These are phyloP conservation scores for Hybos culiciformis DNA, from an alignment of 2,888 invertebrate species.

Conservation along the genomic window DNA sequence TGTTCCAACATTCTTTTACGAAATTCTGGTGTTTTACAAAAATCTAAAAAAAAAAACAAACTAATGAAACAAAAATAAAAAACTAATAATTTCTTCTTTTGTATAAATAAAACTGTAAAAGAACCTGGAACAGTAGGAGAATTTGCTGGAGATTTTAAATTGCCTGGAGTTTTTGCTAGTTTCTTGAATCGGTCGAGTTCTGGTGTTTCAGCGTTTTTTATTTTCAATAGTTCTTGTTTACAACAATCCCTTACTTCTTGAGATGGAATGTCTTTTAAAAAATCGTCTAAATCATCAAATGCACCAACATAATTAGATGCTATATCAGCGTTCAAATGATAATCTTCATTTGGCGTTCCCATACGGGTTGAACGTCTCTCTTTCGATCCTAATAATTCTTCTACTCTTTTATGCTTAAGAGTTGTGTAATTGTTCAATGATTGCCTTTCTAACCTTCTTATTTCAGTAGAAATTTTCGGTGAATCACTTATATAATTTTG, in stretches of 20 bases:
- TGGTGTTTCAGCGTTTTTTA: constrained; percentile 30
- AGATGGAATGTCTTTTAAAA: constrained; percentile 25
- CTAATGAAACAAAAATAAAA: constrained; percentile 16
- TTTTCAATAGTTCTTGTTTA: constrained; percentile 27
- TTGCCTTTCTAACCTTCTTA: neutral
- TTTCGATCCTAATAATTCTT: constrained; percentile 24
- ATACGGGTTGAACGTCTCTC: constrained; percentile 9
- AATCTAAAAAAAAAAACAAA: constrained; percentile 28
- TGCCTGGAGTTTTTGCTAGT: constrained; percentile 30
- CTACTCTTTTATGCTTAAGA: constrained; percentile 27
- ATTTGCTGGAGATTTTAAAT: constrained; percentile 3
- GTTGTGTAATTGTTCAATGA: constrained; percentile 23
- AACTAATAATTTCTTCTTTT: neutral
- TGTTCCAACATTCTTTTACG: constrained; percentile 32
- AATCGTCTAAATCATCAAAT: constrained; percentile 23
- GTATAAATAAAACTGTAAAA: neutral
- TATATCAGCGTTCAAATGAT: neutral
- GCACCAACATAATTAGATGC: constrained; percentile 24
- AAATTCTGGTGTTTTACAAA: constrained; percentile 31
- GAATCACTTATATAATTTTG: no score
- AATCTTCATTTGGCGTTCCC: neutral
- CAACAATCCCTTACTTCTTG: constrained; percentile 27
- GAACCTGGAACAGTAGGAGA: neutral
- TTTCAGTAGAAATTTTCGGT: neutral
- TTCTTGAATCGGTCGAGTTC: constrained; percentile 28